A percentile compares a stretch with the other conserved stretches of the same genome.
Conservation (phyloP, 2,797 vertebrate genomes). For the Notamacropus eugenii region DNA sequence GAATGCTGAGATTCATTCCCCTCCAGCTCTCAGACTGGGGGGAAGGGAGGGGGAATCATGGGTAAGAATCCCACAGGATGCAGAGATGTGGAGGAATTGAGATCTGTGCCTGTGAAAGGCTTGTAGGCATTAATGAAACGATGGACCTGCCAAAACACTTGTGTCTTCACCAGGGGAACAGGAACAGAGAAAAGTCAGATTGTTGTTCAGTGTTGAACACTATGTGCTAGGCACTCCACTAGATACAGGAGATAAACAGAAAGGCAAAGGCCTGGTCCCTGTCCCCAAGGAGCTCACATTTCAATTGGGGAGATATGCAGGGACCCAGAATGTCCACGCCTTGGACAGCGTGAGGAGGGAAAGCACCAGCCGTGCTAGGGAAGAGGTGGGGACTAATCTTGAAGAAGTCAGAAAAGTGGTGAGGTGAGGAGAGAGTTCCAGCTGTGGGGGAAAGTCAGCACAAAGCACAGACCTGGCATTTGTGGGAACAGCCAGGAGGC, state of each 20-base stretch:
- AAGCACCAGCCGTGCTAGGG: accelerated
- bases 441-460: no score
- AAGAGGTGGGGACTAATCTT: not conserved
- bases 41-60: not conserved
- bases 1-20: not conserved
- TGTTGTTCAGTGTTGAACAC: not conserved
- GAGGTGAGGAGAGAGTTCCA: not conserved
- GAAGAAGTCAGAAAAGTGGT: not conserved
- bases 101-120: not conserved
- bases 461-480: no score
- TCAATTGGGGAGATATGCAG: not conserved
- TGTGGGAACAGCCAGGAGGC: accelerated
- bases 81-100: not conserved
- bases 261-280: not conserved
- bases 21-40: not conserved
- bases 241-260: not conserved
- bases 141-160: not conserved
- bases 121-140: not conserved
- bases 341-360: not conserved
- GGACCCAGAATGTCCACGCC: not conserved
- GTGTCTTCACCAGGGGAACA: not conserved
- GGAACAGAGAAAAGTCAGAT: not conserved
- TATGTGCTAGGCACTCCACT: not conserved
- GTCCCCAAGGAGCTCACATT: not conserved
- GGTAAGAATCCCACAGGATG: not conserved